These are phyloP conservation scores for Chloroceryle inda DNA, from an alignment of 2,797 vertebrate genomes.

Conservation along the genomic window DNA sequence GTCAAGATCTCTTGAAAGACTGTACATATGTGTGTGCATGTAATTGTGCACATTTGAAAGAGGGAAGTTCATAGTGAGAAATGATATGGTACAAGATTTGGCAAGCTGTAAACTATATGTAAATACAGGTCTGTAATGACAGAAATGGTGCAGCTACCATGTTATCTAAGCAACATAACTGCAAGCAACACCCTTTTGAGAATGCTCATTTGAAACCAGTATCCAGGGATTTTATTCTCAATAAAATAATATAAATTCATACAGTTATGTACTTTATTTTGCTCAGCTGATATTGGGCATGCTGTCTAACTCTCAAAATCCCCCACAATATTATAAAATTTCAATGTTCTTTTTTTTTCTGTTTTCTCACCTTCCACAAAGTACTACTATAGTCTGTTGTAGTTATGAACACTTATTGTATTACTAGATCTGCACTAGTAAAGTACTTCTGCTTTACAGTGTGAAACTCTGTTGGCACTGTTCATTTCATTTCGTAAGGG, in stretches of 20 bases:
- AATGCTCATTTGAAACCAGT: neutral
- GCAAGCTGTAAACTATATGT: accelerated
- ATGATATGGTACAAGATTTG: neutral
- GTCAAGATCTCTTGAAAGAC: neutral
- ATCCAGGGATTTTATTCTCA: neutral
- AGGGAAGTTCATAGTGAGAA: neutral
- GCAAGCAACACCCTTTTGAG: neutral
- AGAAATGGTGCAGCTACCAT: neutral
- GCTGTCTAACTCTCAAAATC: neutral
- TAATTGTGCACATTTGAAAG: neutral
- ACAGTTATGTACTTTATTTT: neutral
- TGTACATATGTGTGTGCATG: no score
- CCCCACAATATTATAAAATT: neutral
- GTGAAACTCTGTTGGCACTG: neutral
- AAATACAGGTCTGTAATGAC: neutral
- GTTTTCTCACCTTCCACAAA: neutral
- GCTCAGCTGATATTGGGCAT: neutral
- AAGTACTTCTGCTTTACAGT: neutral
- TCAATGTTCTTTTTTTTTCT: neutral
- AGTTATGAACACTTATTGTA: neutral
- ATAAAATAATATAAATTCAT: neutral
- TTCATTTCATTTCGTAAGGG: neutral
- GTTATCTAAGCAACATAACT: neutral
- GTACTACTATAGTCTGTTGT: neutral
- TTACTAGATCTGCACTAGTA: neutral